Evolutionary conservation across 2,113 vertebrate genomes (phyloP), one percentile per base, ranked within the genome.

Genomic region (Callionymus lyra): DNA sequence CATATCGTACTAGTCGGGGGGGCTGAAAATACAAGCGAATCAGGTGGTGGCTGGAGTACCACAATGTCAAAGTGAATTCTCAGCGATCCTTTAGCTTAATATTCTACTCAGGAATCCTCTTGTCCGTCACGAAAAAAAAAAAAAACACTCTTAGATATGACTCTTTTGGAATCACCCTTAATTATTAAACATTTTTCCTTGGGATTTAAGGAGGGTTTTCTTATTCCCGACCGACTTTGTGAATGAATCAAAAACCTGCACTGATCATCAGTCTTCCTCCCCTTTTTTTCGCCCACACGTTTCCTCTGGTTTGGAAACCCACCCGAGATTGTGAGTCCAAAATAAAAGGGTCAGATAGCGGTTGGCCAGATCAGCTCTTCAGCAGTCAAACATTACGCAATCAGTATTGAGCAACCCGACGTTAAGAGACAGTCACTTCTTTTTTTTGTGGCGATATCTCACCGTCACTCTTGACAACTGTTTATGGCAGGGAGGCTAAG

Each of bases 241-340:
- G 43, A 65, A 66, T 74, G 75, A 74, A 75, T 74, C 56, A 60
- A 34, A 67, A 67, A 69, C 58, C 43, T 44, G 44, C 48, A 31
- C 43, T 10, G 14, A 59, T 67, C 50, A 21, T 53, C 35, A 66
- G 62, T 54, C 53, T 42, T 43, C 51, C 50, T 53, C 44, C 68
- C 53, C 50, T 21, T 57, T 40, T 42, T 31, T 45, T 61, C 53
- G 36, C 27, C 46, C 37, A 16, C 54, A 70, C 59, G 42, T 72
- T 74, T 79, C 61, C 66, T 60, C 53, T 60, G 38, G 47, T 60
- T 61, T 80, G 78, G 74, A 39, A 37, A 13, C 31, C 45, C 4
- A 12, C 10, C 41, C 41, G 9, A 33, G 33, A 56, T 39, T 47
- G 14, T 14, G 9, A 53, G 37, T 64, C 59, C 71, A 77, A 68